Evolutionary conservation across 2,113 vertebrate species (phyloP).

Genomic region (Lepus europaeus): DNA sequence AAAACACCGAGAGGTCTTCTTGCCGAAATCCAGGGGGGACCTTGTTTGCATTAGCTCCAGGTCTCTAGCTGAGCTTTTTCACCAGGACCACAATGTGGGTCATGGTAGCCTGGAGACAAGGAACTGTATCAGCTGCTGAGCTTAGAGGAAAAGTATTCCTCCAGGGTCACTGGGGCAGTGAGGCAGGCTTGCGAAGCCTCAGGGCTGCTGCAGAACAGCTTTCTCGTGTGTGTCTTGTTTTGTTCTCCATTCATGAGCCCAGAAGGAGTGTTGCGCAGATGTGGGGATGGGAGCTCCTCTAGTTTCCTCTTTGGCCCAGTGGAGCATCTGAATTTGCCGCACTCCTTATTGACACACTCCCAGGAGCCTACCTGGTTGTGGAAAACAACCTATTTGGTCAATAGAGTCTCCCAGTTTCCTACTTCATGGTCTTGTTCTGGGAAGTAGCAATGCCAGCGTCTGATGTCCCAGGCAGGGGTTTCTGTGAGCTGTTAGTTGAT

Average conservation of each 20-base stretch:
- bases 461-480: not conserved
- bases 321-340: not conserved
- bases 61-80: not conserved
- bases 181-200: not conserved
- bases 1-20: too few relatives aligned
- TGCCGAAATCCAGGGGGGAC: too few relatives aligned
- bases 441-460: not conserved
- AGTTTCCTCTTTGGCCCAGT: not conserved
- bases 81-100: not conserved
- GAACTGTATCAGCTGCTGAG: not conserved
- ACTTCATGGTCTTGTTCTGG: not conserved
- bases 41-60: not conserved
- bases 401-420: constrained; percentile 20
- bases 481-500: not conserved
- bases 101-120: not conserved
- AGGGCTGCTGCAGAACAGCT: not conserved
- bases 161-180: not conserved
- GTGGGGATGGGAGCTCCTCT: not conserved
- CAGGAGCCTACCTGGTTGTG: not conserved
- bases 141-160: not conserved
- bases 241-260: not conserved
- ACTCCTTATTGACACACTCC: not conserved
- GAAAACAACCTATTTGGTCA: not conserved
- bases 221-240: not conserved
- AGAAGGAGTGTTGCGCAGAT: not conserved